phyloP scores from a whole-genome alignment of 2,113 vertebrate species.

The Platysteira castanea region DNA sequence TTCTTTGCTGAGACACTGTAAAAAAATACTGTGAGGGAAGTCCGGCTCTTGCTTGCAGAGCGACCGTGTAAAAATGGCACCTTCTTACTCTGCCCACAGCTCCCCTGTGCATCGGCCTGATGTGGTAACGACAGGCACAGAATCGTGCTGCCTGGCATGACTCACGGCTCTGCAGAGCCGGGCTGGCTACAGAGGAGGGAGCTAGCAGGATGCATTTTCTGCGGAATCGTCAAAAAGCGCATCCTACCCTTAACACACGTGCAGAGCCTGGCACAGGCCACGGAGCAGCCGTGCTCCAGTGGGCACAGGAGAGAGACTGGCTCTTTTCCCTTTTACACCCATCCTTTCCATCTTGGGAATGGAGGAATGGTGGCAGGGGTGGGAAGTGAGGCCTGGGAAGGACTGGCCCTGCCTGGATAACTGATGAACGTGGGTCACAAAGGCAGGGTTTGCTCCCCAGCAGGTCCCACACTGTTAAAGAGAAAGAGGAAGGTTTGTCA shows the following conservation, averaged over 20 bases:
- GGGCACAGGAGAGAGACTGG: neutral
- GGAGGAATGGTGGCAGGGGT: neutral
- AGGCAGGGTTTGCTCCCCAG: neutral
- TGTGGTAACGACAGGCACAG: neutral
- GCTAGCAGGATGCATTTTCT: neutral
- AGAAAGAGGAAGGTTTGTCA: neutral
- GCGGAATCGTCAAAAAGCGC: neutral
- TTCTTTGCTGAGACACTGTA: neutral
- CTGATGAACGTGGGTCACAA: neutral
- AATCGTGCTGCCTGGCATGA: neutral
- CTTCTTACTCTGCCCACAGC: neutral
- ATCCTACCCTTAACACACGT: neutral
- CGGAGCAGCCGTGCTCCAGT: neutral
- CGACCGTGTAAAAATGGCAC: neutral
- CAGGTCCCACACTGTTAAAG: neutral
- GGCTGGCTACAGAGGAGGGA: neutral
- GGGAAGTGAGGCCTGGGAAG: neutral
- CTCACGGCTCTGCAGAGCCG: neutral
- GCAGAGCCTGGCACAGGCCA: neutral
- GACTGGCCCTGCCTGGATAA: neutral
- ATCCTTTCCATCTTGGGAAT: neutral
- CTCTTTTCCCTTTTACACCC: neutral
- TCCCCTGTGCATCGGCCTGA: neutral
- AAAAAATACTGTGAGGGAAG: neutral
- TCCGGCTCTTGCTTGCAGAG: neutral